Evolutionary conservation across 1,140 invertebrate species (phyloP).

Genomic region (Pomacea maculata): DNA sequence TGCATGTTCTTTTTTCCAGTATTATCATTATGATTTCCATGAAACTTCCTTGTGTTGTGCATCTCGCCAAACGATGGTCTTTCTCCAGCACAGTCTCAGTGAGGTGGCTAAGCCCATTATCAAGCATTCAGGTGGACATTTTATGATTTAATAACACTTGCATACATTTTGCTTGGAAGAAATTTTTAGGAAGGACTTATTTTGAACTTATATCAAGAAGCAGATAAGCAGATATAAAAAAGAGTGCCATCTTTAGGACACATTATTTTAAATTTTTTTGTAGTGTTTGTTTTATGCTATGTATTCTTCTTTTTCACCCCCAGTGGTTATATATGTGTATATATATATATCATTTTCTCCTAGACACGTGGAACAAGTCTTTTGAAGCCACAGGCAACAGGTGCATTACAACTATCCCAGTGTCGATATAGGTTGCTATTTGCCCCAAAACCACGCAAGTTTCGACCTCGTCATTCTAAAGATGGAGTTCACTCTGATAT

Average conservation of each 20-base stretch:
- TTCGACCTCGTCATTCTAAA: conserved; percentile 5
- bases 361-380: background rate
- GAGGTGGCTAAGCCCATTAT: too few relatives aligned
- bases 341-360: background rate
- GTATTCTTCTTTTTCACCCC: background rate
- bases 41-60: too few relatives aligned
- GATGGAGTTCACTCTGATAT: conserved; percentile 17
- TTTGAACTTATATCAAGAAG: too few relatives aligned
- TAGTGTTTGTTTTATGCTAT: background rate
- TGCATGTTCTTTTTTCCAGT: too few relatives aligned
- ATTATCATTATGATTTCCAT: too few relatives aligned
- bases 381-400: background rate
- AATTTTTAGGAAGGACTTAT: too few relatives aligned
- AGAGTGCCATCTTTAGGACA: background rate
- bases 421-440: conserved; percentile 4
- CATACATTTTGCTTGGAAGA: too few relatives aligned
- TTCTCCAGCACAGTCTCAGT: too few relatives aligned
- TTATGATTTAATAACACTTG: too few relatives aligned
- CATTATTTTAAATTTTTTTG: background rate
- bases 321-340: too few relatives aligned
- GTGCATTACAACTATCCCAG: background rate
- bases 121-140: too few relatives aligned
- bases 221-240: background rate
- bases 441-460: conserved; percentile 7
- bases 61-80: too few relatives aligned